A percentile compares a stretch with the other conserved stretches of the same genome.
Evolutionary conservation across 2,888 invertebrate species (phyloP).

Genomic region (Agonopterix heracliana): DNA sequence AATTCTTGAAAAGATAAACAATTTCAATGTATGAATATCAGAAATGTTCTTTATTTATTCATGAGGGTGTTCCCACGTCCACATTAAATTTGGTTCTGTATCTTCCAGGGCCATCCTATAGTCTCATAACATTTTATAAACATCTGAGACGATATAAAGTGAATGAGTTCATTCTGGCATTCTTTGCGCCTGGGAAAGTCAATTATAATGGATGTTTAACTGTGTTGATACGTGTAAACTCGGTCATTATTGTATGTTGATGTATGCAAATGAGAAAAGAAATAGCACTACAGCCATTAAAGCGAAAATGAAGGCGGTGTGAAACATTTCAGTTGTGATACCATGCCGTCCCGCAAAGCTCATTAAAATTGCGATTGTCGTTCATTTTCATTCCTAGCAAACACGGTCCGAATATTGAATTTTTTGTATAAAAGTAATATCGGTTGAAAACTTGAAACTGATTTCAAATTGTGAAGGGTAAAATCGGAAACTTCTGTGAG

Average conservation of each 20-base stretch:
- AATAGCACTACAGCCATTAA: too few species aligned
- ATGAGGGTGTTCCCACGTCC: slow-evolving; percentile 23
- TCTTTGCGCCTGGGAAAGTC: neutral
- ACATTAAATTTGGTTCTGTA: slow-evolving; percentile 25
- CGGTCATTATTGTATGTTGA: neutral
- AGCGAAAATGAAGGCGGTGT: too few species aligned
- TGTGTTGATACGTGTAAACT: neutral
- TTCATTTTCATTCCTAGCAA: neutral
- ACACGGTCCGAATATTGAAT: neutral
- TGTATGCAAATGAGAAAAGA: neutral
- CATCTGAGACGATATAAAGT: slow-evolving; percentile 1
- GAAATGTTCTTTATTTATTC: slow-evolving; percentile 24
- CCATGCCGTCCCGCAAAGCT: neutral
- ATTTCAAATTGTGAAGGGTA: too few species aligned
- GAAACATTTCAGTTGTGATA: too few species aligned
- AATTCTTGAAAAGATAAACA: too few species aligned
- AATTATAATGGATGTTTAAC: slow-evolving; percentile 1
- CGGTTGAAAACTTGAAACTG: neutral
- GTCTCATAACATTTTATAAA: slow-evolving; percentile 5
- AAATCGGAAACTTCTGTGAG: too few species aligned
- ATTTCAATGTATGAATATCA: neutral
- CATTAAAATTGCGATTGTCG: neutral
- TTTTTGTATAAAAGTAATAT: neutral
- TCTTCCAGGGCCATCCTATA: slow-evolving; percentile 5
- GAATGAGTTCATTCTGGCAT: neutral